Base-by-base conservation (phyloP, 2,888 invertebrate species). In the Buathra laborator region DNA sequence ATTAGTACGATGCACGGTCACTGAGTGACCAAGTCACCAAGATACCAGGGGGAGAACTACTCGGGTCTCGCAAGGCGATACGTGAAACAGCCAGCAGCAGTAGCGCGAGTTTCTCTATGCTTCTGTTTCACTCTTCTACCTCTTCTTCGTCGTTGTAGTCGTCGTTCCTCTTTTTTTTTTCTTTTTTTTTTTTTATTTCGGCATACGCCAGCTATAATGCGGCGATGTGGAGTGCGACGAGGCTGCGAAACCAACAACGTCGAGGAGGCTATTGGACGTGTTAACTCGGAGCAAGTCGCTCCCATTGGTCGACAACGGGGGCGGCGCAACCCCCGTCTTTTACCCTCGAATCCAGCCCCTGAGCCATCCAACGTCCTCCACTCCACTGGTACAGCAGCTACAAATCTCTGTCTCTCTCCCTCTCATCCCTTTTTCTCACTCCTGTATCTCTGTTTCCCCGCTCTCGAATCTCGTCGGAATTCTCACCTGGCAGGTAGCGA, bases 21-120 rank as follows among this genome's bases (percentile, higher is more conserved):
- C 89, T 88, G 89, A 91, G 87, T 90, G 91, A 91, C 88, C 90
- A 89, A 91, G 89, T 91, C 88, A 89, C 88, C 89, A 88, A 89
- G 89, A 90, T 87, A 87, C 81, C 84, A 84, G 86, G 71, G 71
- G 86, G 77, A 85, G 76, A 86, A 84, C 84, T 86, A 87, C 86
- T 67, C 83, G 72, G 74, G 83, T 75, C 59, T 75, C 66, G 75
- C 76, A 71, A 87, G 75, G 68, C 66, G 51, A 76, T 56, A 84
- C 86, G 80, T 81, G 83, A 87, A 86, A 83, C 84, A 83, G 84
- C 81, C 83, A 75, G 62, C 76, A 32, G 48, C 64, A 70, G 44
- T 56, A 71, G 75, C 71, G 76, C 71, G 71, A 66, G 56, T 37
- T 64, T 48, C 32, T 67, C 53, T 81, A 46, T 81, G 75, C 81